Percentiles rank a stretch among this genome's conserved stretches.
These are phyloP conservation scores for Ceyx cyanopectus DNA, from an alignment of 2,113 vertebrate species.

Conservation along the genomic window DNA sequence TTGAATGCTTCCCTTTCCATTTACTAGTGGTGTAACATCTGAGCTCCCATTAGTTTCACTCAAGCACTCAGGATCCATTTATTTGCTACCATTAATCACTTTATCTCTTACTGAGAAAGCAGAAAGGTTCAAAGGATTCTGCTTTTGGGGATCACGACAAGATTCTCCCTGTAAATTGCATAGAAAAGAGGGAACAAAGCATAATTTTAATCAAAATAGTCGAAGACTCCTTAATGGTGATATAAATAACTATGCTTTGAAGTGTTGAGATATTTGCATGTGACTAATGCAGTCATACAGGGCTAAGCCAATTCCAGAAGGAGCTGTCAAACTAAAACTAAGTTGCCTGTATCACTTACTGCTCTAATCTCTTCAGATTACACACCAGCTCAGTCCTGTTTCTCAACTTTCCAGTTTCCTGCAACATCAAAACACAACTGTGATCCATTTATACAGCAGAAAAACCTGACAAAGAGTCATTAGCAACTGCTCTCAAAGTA, in stretches of 20 bases:
- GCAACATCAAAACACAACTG: not conserved
- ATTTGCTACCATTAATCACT: slow-evolving; percentile 36
- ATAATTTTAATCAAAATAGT: not conserved
- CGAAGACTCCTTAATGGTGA: not conserved
- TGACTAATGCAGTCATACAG: not conserved
- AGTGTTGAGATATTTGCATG: not conserved
- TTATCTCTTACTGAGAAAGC: not conserved
- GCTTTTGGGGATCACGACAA: not conserved
- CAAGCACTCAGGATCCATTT: not conserved
- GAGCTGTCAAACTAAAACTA: not conserved
- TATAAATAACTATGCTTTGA: not conserved
- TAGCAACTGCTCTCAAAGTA: not conserved
- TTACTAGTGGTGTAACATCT: slow-evolving; percentile 16
- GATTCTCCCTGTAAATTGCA: not conserved
- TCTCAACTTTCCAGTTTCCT: not conserved
- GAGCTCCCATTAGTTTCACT: slow-evolving; percentile 24
- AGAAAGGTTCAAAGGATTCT: not conserved
- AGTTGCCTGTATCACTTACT: not conserved
- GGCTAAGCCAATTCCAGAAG: not conserved
- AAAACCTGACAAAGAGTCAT: not conserved
- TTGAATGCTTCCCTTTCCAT: slow-evolving; percentile 28
- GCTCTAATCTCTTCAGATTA: not conserved
- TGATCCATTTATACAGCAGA: not conserved
- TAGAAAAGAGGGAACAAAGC: not conserved
- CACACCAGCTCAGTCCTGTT: not conserved